Evolutionary conservation across 2,888 invertebrate genomes (phyloP), one percentile per base, ranked within the genome.

Genomic region (Caenorhabditis sp.): DNA sequence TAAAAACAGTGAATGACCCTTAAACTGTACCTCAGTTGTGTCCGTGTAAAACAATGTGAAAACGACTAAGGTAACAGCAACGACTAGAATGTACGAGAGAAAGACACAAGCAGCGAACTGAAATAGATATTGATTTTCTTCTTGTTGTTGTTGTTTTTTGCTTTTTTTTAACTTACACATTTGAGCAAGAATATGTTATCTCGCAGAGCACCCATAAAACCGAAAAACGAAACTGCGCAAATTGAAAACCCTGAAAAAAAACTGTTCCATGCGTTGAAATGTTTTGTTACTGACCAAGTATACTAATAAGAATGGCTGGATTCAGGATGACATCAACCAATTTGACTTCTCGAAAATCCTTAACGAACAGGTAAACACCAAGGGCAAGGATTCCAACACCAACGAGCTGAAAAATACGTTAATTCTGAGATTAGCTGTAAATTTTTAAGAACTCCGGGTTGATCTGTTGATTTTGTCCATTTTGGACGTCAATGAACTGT

Each of bases 21-120:
- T 18, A n/a, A 50, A 47, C 24, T 61, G 40, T 76, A 81, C 85
- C 64, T 82, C 88, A 47, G 86, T 80, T 26, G 90, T 82, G 70
- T 92, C 90, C 61, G 91, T 87, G 71, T 90, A 91, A 81, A 91
- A 91, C 44, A 91, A 86, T 35, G 91, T 83, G 80, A 92, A 92
- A 20, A 90, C 56, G 28, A 88, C 69, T 77, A 91, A 89, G 2
- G 90, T 89, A 13, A 78, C 65, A 35, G 90, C 79, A 18, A 92
- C 91, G 74, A 91, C 80, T 35, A 87, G 76, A 50, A 92, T 87
- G 77, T 91, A 91, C 55, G 84, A 86, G 47, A 89, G 77, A 82
- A 91, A 91, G 50, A 91, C 85, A 62, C 83, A 83, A n/a, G 90
- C 74, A 26, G 89, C 88, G 77, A 90, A 91, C 91, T 91, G 85